These are phyloP conservation scores for Acleris sparsana DNA, from an alignment of 2,888 invertebrate species.

Conservation along the genomic window DNA sequence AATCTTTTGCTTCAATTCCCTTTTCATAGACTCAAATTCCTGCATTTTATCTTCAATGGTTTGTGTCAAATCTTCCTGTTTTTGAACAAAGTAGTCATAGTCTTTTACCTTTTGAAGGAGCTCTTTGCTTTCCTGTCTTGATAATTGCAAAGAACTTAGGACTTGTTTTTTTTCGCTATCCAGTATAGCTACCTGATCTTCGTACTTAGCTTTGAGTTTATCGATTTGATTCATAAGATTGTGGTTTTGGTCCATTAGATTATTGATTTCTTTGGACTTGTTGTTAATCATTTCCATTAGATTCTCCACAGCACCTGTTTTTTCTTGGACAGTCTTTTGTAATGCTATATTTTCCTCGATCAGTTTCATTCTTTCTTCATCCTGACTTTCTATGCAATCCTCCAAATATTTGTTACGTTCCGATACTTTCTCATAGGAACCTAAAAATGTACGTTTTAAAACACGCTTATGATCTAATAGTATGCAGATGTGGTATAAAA, in stretches of 20 bases:
- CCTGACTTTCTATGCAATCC: constrained; percentile 54
- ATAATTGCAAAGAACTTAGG: constrained; percentile 54
- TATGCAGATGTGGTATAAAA: no score
- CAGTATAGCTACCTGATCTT: constrained; percentile 48
- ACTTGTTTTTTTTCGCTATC: constrained; percentile 58
- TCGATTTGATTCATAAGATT: constrained; percentile 52
- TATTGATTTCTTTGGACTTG: constrained; percentile 63
- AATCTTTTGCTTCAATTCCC: constrained; percentile 43
- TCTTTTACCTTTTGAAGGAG: constrained; percentile 58
- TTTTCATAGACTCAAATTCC: constrained; percentile 49
- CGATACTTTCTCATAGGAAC: constrained; percentile 58
- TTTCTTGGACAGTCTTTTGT: constrained; percentile 53
- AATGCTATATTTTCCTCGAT: constrained; percentile 53
- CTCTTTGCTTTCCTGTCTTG: constrained; percentile 63
- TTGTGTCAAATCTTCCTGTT: constrained; percentile 48
- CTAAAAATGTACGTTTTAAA: constrained; percentile 46
- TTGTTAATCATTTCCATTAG: constrained; percentile 54
- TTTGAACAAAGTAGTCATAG: constrained; percentile 49
- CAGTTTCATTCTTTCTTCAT: constrained; percentile 52
- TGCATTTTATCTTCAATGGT: constrained; percentile 45
- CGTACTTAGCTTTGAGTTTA: constrained; percentile 51
- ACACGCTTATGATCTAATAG: no score
- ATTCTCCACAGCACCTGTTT: constrained; percentile 58
- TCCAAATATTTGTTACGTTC: constrained; percentile 63
- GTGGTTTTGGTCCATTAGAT: constrained; percentile 53